Evolutionary conservation across 2,113 vertebrate genomes (phyloP), one percentile per base, ranked within the genome.

Genomic region (Tupaia chinensis): DNA sequence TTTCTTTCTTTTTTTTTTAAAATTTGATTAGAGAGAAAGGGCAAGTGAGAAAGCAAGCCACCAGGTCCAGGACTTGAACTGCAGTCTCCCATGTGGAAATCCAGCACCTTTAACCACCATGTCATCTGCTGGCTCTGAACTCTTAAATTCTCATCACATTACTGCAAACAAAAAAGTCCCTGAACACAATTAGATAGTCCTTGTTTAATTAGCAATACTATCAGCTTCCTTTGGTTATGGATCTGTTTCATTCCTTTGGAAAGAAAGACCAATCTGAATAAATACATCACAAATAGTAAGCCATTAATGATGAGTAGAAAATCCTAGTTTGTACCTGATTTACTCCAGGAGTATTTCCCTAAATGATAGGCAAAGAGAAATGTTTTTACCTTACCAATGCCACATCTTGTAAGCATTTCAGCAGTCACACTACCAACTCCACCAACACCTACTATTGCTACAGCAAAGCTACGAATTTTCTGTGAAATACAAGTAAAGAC

Each of bases 351-450:
- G 34, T n/a, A 9, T 34, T 58, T 94, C 78, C n/a, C 69, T 96
- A 14, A 15, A 69, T 22, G 63, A 93, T 19, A 95, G 54, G 69
- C 77, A 96, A 69, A 94, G 96, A 93, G 97, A 98, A 90, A 89
- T 87, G 96, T 97, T 96, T 99, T 99, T 99, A 99, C 99, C 99
- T 99, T 99, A 99, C 99, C 99, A 98, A 99, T 99, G 99, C 99
- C 99, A 99, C 99, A 99, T 97, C 99, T 99, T 96, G 99, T 99
- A 98, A 99, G 98, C 99, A 99, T 99, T 98, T 99, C 99, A 91
- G 99, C 99, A 73, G 99, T 99, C 91, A 99, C 99, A 19, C 99
- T 99, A 92, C 99, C 99, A 93, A 99, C 99, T 10, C 99, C 99
- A 11, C 99, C 99, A 65, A 99, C 99, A 94, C 99, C 99, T 81